Base-by-base conservation (phyloP, 2,888 invertebrate species). In the Encarsia formosa region DNA sequence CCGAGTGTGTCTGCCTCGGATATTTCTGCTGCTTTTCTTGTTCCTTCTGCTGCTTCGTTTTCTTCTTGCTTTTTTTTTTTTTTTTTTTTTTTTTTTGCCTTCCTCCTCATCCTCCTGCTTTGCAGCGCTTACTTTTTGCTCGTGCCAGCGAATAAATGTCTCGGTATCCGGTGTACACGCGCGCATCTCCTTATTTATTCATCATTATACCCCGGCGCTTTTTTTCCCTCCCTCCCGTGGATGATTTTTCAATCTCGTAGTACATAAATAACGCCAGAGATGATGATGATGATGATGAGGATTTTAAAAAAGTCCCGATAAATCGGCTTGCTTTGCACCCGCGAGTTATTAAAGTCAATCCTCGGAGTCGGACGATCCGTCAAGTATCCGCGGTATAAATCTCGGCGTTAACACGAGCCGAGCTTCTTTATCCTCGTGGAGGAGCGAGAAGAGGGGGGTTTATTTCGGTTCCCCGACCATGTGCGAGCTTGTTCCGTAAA, bases 131-230 rank as follows among this genome's bases (percentile, higher is more conserved):
- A 45, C 45, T 48, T 42, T 54, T 51, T 46, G 59, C 58, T n/a
- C n/a, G n/a, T 58, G 61, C 54, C 58, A 59, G 59, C 65, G 64
- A 68, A 70, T 66, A 68, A 69, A 70, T 67, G 64, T 65, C 63
- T 65, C 60, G 54, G 63, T 65, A 65, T 67, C 65, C 67, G 66
- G 63, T 61, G 50, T 61, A 57, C 60, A 57, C 57, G 58, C 52
- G 55, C 38, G 52, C 57, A 59, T 59, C 50, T 56, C 55, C 43
- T 23, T 55, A 42, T 50, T 52, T 44, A 41, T 54, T 58, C 48
- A 34, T 34, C 18, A 41, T 44, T 20, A 40, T 39, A 35, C 37
- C 42, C n/a, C 20, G 22, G 32, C 31, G 23, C 50, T 26, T 42
- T 47, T 37, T 38, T 38, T 19, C 18, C 9, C 26, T 26, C n/a